phyloP scores from a whole-genome alignment of 2,113 vertebrate genomes.

The Sarotherodon lohbergeri region DNA sequence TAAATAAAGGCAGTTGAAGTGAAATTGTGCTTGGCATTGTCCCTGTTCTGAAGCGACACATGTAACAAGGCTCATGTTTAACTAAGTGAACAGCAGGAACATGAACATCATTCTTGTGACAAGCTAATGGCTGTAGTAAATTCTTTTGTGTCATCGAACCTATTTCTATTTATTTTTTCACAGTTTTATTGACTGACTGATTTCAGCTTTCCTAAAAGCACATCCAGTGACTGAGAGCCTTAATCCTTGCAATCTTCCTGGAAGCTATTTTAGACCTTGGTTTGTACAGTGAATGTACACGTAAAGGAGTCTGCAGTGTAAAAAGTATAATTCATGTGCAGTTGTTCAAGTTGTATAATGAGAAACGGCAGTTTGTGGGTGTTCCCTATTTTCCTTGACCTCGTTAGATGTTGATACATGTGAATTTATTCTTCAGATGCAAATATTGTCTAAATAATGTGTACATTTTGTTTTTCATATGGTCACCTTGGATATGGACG shows the following conservation, averaged over 20 bases:
- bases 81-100: neutral
- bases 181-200: neutral
- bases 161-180: neutral
- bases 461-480: neutral
- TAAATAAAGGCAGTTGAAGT: neutral
- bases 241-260: neutral
- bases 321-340: neutral
- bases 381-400: neutral
- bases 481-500: neutral
- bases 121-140: neutral
- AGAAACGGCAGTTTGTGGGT: rapidly evolving
- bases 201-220: neutral
- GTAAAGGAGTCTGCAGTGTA: neutral
- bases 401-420: neutral
- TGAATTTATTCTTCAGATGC: neutral
- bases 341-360: neutral
- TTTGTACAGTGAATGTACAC: neutral
- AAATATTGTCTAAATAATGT: neutral
- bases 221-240: neutral
- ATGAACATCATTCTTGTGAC: neutral
- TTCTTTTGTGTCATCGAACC: neutral
- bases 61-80: neutral
- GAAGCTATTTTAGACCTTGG: neutral
- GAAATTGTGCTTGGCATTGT: neutral
- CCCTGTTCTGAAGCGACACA: neutral